A percentile compares a stretch with the other conserved stretches of the same genome.
Evolutionary conservation across 2,797 vertebrate genomes (phyloP).

Genomic region (Micrastur ruficollis): DNA sequence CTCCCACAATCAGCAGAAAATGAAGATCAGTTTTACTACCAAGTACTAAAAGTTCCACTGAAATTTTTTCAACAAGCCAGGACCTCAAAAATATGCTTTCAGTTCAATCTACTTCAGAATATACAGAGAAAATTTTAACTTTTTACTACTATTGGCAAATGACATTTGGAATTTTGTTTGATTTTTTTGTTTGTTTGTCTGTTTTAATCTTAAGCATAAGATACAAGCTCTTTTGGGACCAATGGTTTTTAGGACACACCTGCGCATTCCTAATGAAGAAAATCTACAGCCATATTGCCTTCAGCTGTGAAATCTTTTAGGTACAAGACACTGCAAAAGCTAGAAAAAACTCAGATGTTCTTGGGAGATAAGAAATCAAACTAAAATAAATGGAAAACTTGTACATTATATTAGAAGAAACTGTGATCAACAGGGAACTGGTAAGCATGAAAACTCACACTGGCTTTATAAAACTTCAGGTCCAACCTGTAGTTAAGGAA

Average conservation of each 20-base stretch:
- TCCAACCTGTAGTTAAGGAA: background rate
- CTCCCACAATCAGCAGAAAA: background rate
- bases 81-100: background rate
- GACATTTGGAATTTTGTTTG: background rate
- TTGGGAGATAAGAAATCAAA: background rate
- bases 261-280: background rate
- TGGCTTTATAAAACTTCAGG: background rate
- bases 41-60: background rate
- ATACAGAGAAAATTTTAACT: background rate
- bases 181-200: background rate
- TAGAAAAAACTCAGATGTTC: background rate
- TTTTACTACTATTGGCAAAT: background rate
- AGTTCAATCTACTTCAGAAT: background rate
- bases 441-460: background rate
- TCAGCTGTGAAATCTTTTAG: background rate
- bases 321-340: background rate
- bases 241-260: background rate
- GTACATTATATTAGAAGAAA: background rate
- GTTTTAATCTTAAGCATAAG: background rate
- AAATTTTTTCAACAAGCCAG: background rate
- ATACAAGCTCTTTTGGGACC: background rate
- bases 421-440: background rate
- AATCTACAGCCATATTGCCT: background rate
- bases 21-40: background rate
- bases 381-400: background rate